A percentile compares a stretch with the other conserved stretches of the same genome.
These are phyloP conservation scores for Agraylea sexmaculata DNA, from an alignment of 1,140 invertebrate species.

Conservation along the genomic window DNA sequence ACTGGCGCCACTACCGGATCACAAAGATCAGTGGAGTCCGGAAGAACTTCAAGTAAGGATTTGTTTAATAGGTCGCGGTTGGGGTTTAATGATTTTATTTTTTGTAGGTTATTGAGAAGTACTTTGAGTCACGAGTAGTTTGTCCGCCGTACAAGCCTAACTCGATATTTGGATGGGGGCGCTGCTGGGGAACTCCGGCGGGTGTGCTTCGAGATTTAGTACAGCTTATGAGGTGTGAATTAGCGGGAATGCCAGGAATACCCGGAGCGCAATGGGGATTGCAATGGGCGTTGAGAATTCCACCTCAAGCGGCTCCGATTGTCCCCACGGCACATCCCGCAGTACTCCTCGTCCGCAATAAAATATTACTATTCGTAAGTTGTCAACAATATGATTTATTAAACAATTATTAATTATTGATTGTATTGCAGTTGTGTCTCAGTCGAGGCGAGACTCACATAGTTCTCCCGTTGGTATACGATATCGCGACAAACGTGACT, in stretches of 20 bases:
- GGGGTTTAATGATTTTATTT: neutral
- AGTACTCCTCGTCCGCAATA: conserved; percentile 68
- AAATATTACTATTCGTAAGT: conserved; percentile 84
- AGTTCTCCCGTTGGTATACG: conserved; percentile 80
- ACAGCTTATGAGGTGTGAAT: conserved; percentile 36
- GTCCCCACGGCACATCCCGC: conserved; percentile 76
- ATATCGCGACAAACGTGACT: conserved; percentile 72
- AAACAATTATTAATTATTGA: neutral
- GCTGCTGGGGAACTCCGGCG: conserved; percentile 67
- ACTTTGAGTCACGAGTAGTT: conserved; percentile 81
- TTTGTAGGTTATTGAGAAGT: conserved; percentile 73
- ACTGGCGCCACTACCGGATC: conserved; percentile 69
- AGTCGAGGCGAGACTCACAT: conserved; percentile 72
- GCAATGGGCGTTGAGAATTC: conserved; percentile 82
- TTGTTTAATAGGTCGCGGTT: neutral
- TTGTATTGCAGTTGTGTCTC: conserved; percentile 61
- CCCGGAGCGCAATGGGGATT: conserved; percentile 54
- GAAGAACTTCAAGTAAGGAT: conserved; percentile 75
- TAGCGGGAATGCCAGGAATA: conserved; percentile 25
- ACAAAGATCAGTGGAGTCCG: conserved; percentile 71
- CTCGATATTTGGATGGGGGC: conserved; percentile 69
- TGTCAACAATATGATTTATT: neutral
- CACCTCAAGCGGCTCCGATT: conserved; percentile 71
- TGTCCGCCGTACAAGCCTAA: conserved; percentile 82
- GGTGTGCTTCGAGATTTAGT: conserved; percentile 86